phyloP scores from a whole-genome alignment of 2,113 vertebrate genomes.

The Craseonycteris thonglongyai region DNA sequence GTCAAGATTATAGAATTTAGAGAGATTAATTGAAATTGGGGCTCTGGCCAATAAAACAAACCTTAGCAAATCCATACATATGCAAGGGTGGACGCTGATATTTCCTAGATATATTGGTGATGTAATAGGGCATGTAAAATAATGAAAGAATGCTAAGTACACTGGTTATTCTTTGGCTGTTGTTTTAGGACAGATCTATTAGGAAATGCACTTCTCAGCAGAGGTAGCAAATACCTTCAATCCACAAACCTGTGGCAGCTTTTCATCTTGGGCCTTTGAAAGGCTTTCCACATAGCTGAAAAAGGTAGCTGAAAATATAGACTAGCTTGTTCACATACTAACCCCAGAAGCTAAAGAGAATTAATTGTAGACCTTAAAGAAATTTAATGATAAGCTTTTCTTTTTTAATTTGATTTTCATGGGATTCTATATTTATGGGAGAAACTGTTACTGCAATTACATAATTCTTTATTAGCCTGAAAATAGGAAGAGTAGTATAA shows the following conservation, averaged over 20 bases:
- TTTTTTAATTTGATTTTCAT: slow-evolving; percentile 43
- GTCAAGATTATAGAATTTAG: slow-evolving; percentile 8
- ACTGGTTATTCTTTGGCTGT: not conserved
- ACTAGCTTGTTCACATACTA: not conserved
- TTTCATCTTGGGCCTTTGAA: slow-evolving; percentile 26
- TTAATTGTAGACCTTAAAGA: not conserved
- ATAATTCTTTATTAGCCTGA: slow-evolving; percentile 29
- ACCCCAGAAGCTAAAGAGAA: slow-evolving; percentile 13
- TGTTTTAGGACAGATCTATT: not conserved
- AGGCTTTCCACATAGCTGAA: slow-evolving; percentile 1
- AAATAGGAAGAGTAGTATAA: slow-evolving; percentile 16
- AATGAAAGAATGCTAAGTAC: not conserved
- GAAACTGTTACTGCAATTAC: not conserved
- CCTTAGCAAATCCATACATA: not conserved
- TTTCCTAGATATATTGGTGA: slow-evolving; percentile 7
- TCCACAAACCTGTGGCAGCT: not conserved
- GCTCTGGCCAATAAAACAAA: not conserved
- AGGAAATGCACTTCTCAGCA: not conserved
- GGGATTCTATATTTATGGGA: slow-evolving; percentile 17
- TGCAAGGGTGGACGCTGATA: not conserved
- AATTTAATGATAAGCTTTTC: slow-evolving; percentile 20
- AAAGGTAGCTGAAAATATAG: not conserved
- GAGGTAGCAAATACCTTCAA: not conserved
- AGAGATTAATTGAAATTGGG: not conserved
- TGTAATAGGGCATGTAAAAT: not conserved